These are phyloP conservation scores for Drosophila barbarae DNA, from an alignment of 2,888 invertebrate species.

Conservation along the genomic window DNA sequence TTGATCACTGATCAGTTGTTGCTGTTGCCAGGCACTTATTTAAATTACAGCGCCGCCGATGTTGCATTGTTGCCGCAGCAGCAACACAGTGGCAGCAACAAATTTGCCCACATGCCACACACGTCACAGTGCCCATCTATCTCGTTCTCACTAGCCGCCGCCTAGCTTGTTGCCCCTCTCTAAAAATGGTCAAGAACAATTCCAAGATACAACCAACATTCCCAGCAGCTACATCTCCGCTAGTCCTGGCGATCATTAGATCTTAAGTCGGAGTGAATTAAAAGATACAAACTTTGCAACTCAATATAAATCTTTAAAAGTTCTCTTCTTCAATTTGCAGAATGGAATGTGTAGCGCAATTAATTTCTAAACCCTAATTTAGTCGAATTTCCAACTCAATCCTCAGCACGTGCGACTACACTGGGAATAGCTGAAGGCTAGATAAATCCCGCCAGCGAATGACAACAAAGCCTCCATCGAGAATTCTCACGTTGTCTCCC, in stretches of 20 bases:
- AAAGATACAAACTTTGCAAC: neutral
- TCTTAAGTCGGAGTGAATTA: conserved; percentile 8
- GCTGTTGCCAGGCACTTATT: conserved; percentile 61
- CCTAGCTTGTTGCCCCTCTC: conserved; percentile 1
- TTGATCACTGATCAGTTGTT: conserved; percentile 12
- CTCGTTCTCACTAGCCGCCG: conserved; percentile 14
- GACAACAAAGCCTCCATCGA: conserved; percentile 32
- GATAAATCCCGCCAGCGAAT: conserved; percentile 12
- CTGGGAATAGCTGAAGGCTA: neutral
- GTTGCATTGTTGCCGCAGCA: conserved; percentile 35
- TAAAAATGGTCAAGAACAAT: conserved; percentile 24
- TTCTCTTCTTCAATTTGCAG: neutral
- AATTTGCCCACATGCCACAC: conserved; percentile 69
- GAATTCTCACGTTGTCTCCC: conserved; percentile 48
- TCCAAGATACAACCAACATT: conserved; percentile 7
- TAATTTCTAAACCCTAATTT: neutral
- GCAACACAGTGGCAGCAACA: conserved; percentile 48
- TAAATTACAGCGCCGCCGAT: conserved; percentile 53
- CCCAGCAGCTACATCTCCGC: conserved; percentile 9
- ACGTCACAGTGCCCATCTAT: conserved; percentile 46
- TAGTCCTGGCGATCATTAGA: conserved; percentile 2
- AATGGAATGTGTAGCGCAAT: conserved; percentile 10
- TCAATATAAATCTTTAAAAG: neutral
- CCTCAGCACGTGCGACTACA: conserved; percentile 17
- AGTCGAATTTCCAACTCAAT: neutral